Evolutionary conservation across 2,113 vertebrate species (phyloP).

Genomic region (Microcebus murinus): DNA sequence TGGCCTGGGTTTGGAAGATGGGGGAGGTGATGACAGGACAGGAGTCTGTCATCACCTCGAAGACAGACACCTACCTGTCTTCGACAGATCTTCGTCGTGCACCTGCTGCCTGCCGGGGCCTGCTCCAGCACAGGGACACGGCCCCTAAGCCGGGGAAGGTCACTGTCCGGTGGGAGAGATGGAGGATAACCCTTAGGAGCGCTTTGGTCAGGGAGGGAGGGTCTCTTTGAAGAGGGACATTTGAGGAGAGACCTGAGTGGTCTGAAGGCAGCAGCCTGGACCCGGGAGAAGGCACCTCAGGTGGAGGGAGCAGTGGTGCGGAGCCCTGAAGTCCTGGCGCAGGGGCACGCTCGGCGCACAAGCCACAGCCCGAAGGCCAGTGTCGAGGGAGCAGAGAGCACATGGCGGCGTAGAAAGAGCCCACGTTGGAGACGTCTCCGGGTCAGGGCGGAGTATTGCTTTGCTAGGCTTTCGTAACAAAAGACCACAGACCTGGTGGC

Average conservation of each 20-base stretch:
- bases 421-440: fast-evolving
- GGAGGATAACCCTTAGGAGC: not conserved
- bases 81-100: not conserved
- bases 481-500: not conserved
- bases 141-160: not conserved
- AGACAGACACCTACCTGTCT: not conserved
- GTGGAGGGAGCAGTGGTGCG: not conserved
- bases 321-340: not conserved
- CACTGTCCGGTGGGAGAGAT: not conserved
- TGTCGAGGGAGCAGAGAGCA: not conserved
- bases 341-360: no score
- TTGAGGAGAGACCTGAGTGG: not conserved
- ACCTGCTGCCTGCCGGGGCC: not conserved
- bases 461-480: not conserved
- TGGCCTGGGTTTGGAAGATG: not conserved
- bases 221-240: not conserved
- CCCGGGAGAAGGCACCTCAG: not conserved
- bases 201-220: not conserved
- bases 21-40: not conserved
- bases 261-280: not conserved
- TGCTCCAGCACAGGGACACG: not conserved
- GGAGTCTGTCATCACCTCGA: no score
- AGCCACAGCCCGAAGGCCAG: not conserved
- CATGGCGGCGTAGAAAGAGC: not conserved
- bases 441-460: not conserved